Base-by-base conservation (phyloP, 2,888 invertebrate genomes). In the Lasioglossum morio region DNA sequence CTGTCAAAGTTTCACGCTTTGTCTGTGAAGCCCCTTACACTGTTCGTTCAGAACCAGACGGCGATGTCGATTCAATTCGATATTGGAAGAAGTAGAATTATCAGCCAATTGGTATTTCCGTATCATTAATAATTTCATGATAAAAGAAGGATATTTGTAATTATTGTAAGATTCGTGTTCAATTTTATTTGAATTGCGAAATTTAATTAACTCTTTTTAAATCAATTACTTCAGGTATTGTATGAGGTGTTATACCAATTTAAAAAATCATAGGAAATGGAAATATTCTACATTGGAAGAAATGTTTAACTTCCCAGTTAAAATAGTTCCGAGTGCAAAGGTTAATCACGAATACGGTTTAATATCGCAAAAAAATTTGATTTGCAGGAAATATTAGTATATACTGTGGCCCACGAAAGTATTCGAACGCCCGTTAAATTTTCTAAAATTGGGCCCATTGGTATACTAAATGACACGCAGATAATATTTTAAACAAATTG, bases 1-100 rank as follows among this genome's bases (percentile, higher is more conserved):
- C 57, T 57, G 57, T n/a, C n/a, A n/a, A 57, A 57, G 57, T 57
- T 57, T 57, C 57, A n/a, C n/a, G 57, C 57, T 57, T 12, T n/a
- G 57, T 57, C 57, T 57, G 57, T 2, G 57, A n/a, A n/a, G n/a
- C n/a, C 57, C n/a, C 57, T n/a, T 57, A 1, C 12, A n/a, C 12
- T 12, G n/a, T 57, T 57, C 3, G 12, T 12, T n/a, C n/a, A 1
- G 4, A n/a, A n/a, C 57, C n/a, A n/a, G n/a, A n/a, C 57, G 57
- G 12, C 12, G 4, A 57, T n/a, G 57, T 8, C n/a, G 12, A 57
- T 57, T 57, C n/a, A 3, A n/a, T 57, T n/a, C 8, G 4, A 57
- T 57, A 57, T n/a, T 57, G 57, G n/a, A n/a, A n/a, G 4, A n/a
- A n/a, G 57, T 4, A 4, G 12, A 57, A 57, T 3, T 57, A n/a